phyloP scores from a whole-genome alignment of 92 coral and sea anemone genomes.

The Porites rus region DNA sequence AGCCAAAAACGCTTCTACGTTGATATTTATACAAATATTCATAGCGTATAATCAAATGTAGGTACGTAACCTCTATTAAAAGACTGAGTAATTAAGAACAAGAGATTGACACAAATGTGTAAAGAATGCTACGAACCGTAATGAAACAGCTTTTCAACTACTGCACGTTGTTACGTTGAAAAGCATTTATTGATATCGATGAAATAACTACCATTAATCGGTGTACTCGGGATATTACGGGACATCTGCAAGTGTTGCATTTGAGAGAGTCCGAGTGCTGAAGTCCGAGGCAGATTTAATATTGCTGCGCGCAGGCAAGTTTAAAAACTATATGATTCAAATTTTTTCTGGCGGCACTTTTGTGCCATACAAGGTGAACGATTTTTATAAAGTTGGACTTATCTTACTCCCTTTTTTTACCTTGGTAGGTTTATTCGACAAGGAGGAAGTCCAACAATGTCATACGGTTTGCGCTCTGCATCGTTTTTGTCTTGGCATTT shows the following conservation, averaged over 20 bases:
- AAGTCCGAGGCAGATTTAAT: background rate
- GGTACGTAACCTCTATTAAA: no score
- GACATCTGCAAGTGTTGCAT: background rate
- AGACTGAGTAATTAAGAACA: no score
- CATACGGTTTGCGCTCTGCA: background rate
- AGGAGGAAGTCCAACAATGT: background rate
- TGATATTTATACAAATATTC: no score
- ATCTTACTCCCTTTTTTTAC: no score
- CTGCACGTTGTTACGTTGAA: no score
- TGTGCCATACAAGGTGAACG: background rate
- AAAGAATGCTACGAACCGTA: no score
- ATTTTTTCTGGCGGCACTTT: background rate
- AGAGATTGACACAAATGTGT: no score
- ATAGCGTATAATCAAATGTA: no score
- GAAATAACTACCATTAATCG: background rate
- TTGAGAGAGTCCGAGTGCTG: background rate
- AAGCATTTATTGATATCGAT: background rate
- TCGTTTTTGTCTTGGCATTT: constrained; percentile 2
- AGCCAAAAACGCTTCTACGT: no score
- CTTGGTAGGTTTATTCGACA: background rate
- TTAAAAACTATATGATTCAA: background rate
- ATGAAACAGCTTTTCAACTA: no score
- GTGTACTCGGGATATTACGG: constrained; percentile 8
- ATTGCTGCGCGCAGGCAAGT: background rate
- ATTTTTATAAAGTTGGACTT: background rate